Percentiles rank a stretch among this genome's conserved stretches.
Conservation (phyloP, 2,888 invertebrate genomes). For the Drosophila robusta region DNA sequence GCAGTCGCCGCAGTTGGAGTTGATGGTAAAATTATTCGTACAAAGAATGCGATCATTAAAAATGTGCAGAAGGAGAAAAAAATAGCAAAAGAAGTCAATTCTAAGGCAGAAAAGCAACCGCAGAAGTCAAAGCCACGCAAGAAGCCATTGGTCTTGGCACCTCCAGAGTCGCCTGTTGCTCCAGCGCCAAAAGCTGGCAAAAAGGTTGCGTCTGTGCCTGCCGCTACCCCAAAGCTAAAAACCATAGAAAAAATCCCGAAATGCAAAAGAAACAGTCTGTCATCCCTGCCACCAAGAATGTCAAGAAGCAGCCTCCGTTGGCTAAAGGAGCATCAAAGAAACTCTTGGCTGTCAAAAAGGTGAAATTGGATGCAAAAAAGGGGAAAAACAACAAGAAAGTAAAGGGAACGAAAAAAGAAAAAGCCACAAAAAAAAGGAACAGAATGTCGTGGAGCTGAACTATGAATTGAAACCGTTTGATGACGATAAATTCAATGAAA, state of each 20-base stretch:
- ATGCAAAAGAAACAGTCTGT: neutral
- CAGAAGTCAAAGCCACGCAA: conserved; percentile 36
- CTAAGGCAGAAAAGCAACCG: conserved; percentile 8
- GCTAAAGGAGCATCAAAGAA: conserved; percentile 10
- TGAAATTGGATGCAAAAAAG: conserved; percentile 24
- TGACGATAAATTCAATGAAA: conserved; percentile 73
- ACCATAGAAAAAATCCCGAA: conserved; percentile 5
- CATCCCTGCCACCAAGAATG: neutral
- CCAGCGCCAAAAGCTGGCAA: conserved; percentile 28
- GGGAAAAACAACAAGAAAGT: conserved; percentile 8
- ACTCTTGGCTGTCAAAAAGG: neutral
- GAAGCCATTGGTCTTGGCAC: conserved; percentile 55
- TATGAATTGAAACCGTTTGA: conserved; percentile 75
- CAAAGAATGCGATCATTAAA: conserved; percentile 15
- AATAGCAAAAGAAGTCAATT: neutral
- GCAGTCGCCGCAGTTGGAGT: conserved; percentile 1
- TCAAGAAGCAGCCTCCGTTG: conserved; percentile 16
- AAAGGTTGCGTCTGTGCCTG: conserved; percentile 10
- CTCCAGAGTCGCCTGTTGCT: conserved; percentile 52
- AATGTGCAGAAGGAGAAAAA: conserved; percentile 5
- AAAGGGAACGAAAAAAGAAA: conserved; percentile 10
- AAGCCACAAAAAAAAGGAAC: conserved; percentile 26
- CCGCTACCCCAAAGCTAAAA: no score
- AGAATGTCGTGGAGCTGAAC: conserved; percentile 29
- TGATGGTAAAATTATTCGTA: conserved; percentile 22